Conservation (phyloP, 1,140 invertebrate genomes). For the Drosophila parvula region DNA sequence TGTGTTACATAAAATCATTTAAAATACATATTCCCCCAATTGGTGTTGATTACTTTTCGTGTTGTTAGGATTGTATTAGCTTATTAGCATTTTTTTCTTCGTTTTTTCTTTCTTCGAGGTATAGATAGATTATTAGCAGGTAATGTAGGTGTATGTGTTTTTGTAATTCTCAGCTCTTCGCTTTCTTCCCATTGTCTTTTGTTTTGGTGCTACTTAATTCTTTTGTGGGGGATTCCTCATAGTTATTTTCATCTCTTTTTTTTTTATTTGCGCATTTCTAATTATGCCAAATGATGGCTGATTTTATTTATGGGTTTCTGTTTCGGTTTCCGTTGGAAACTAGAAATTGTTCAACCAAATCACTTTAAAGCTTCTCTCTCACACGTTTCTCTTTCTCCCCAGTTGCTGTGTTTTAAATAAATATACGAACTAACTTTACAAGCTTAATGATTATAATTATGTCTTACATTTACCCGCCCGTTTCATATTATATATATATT, state of each 20-base stretch:
- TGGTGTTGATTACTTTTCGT: not conserved
- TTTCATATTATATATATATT: conserved; percentile 1
- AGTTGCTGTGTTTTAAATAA: conserved; percentile 36
- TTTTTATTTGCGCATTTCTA: conserved; percentile 44
- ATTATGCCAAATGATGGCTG: conserved; percentile 49
- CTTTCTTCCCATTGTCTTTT: conserved; percentile 55
- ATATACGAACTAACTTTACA: conserved; percentile 41
- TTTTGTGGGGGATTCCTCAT: conserved; percentile 37
- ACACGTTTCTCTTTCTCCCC: conserved; percentile 40
- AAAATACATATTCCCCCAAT: conserved; percentile 11
- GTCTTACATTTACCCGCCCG: conserved; percentile 54
- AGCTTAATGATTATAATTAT: conserved; percentile 32
- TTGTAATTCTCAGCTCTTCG: conserved; percentile 27
- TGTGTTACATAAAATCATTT: conserved; percentile 14
- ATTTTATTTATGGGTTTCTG: conserved; percentile 37
- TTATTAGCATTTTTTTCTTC: conserved; percentile 16
- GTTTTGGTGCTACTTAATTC: conserved; percentile 38
- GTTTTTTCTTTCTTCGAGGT: conserved; percentile 21
- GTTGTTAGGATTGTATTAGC: conserved; percentile 15
- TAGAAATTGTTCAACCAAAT: conserved; percentile 31
- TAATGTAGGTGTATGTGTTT: conserved; percentile 46
- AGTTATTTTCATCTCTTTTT: conserved; percentile 2
- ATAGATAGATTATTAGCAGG: conserved; percentile 40
- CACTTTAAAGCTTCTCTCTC: conserved; percentile 22
- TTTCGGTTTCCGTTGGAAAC: conserved; percentile 43